Base-by-base conservation (phyloP, 1,140 invertebrate genomes). In the Bilobella aurantiaca region DNA sequence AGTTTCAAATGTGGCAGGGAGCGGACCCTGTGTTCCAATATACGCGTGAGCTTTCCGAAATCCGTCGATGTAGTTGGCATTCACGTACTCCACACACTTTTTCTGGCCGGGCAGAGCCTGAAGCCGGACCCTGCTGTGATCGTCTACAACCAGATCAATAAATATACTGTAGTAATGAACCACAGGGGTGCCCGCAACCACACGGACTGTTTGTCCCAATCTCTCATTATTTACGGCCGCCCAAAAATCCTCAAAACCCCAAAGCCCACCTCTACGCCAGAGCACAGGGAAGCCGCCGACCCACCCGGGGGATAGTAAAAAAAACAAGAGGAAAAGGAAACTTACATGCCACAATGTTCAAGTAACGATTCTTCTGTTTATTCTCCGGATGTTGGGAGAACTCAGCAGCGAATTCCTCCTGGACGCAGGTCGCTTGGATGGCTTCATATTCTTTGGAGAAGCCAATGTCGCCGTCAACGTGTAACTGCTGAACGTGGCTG, bases 51-150 rank as follows among this genome's bases (percentile, higher is more conserved):
- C 81, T 78, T 91, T 90, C 67, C 88, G 84, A 83, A 94, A 93
- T 53, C 94, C 93, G 81, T 96, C 93, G 71, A 97, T 94, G 79
- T 92, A 97, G 80, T 96, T 96, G 27, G 91, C 93, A 81, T 98
- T 98, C 32, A 97, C 93, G 76, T 97, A 98, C 79, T 96, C 93
- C 64, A 81, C 79, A 76, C 80, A 81, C 75, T 84, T 87, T 76
- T 85, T 88, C 75, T 88, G 85, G 34, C 83, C 87, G 56, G 83
- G 82, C 47, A 86, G 81, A 18, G 86, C 84, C 63, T 91, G 83
- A 69, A 96, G 80, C 71, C 89, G 85, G 14, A 96, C 93, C 71
- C 93, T 83, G 5, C 87, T 91, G 77, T 96, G 92, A 79, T 98
- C 94, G n/a, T n/a, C n/a, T n/a, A n/a, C n/a, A n/a, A n/a, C n/a